These are phyloP conservation scores for Benthosema pterotum DNA, from an alignment of 2,797 vertebrate genomes.

Conservation along the genomic window DNA sequence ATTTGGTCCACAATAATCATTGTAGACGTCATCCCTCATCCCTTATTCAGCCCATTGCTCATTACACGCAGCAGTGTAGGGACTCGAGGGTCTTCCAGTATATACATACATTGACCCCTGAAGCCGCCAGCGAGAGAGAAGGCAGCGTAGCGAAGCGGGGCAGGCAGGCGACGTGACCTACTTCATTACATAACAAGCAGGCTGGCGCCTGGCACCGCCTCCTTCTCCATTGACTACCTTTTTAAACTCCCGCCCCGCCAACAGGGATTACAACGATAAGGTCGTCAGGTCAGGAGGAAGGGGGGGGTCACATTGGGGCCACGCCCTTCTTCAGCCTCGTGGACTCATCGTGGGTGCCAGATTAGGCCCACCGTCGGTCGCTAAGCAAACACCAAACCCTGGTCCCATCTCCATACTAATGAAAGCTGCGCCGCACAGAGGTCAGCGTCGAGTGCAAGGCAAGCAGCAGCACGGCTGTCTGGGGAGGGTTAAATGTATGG, in stretches of 20 bases:
- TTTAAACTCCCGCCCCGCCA: slow-evolving; percentile 36
- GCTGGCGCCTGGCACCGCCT: slow-evolving; percentile 27
- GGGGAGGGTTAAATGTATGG: background rate
- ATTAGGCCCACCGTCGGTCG: slow-evolving; percentile 51
- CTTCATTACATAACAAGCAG: slow-evolving; percentile 74
- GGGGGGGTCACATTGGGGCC: background rate
- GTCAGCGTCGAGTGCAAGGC: slow-evolving; percentile 53
- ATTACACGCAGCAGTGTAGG: background rate
- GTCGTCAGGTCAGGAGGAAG: slow-evolving; percentile 35
- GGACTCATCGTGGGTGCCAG: slow-evolving; percentile 52
- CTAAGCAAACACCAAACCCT: slow-evolving; percentile 33
- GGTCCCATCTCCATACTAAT: slow-evolving; percentile 54
- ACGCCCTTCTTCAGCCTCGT: slow-evolving; percentile 33
- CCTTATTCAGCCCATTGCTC: too few relatives aligned
- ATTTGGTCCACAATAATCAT: too few relatives aligned
- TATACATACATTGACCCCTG: slow-evolving; percentile 22
- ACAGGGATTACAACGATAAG: slow-evolving; percentile 51
- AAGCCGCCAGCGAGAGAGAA: slow-evolving; percentile 54
- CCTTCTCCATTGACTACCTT: slow-evolving; percentile 56
- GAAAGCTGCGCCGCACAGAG: slow-evolving; percentile 55
- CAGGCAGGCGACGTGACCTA: slow-evolving; percentile 68
- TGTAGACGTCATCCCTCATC: too few relatives aligned
- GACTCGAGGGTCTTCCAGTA: background rate
- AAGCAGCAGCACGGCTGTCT: slow-evolving; percentile 42
- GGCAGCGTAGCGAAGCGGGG: slow-evolving; percentile 52